These are phyloP conservation scores for Microtus richardsoni DNA, from an alignment of 2,113 vertebrate genomes.

Conservation along the genomic window DNA sequence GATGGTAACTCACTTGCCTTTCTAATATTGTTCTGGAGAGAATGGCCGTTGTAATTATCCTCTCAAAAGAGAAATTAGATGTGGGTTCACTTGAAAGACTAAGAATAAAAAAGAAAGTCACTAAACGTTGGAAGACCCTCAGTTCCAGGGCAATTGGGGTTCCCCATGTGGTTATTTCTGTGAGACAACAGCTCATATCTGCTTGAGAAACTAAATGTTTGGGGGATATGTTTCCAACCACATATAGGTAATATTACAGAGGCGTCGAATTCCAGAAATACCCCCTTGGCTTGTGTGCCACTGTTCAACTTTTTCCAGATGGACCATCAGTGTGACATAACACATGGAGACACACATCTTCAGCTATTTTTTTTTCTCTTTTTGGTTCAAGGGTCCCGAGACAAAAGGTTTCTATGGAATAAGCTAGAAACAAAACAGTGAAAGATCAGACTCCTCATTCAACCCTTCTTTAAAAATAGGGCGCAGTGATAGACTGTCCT, in stretches of 20 bases:
- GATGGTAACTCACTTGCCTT: constrained; percentile 61
- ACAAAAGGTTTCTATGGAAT: background rate
- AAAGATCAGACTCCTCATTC: background rate
- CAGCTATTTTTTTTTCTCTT: background rate
- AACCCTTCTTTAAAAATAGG: background rate
- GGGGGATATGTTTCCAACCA: background rate
- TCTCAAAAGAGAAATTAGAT: constrained; percentile 4
- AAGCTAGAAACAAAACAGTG: background rate
- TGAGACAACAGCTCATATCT: background rate
- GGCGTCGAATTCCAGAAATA: background rate
- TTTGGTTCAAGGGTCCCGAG: background rate
- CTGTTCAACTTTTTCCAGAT: background rate
- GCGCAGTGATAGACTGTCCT: background rate
- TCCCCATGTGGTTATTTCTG: background rate
- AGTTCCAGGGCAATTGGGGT: background rate
- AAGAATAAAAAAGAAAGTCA: constrained; percentile 40
- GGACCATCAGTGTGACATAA: background rate
- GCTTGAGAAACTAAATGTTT: background rate
- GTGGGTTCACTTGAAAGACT: constrained; percentile 23
- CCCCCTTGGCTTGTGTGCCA: background rate
- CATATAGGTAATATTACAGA: background rate
- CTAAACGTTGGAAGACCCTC: background rate
- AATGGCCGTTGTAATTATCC: constrained; percentile 63
- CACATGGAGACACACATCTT: background rate
- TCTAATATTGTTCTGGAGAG: constrained; percentile 44